Base-by-base conservation (phyloP, 2,113 vertebrate species). In the Mormyrus iriodes region DNA sequence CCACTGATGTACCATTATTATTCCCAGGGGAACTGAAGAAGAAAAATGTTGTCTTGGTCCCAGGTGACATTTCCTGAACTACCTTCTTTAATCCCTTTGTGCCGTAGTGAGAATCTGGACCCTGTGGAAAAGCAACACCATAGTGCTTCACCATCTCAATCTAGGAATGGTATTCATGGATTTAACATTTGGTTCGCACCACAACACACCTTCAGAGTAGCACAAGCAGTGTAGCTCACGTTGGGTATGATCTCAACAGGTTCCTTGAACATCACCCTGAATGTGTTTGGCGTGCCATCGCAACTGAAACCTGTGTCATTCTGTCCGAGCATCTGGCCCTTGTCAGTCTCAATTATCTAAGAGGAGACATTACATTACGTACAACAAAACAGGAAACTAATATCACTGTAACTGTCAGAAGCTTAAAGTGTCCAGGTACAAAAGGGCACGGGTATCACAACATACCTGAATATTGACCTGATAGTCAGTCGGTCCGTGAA, bases 381-480 rank as follows among this genome's bases (percentile, higher is more conserved):
- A 52, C 27, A 49, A 48, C 46, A 55, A 35, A 89, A 86, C 7
- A 46, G n/a, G 3, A 21, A 65, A 48, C 48, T 84, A 48, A 31
- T 51, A 15, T 31, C 15, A 9, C 19, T 21, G 0, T 15, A 69
- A 35, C 46, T 17, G 31, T 73, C 65, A 48, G n/a, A 48, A 51
- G 5, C 44, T 1, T 79, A 6, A 76, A n/a, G 3, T 49, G 53
- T 21, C n/a, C 44, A 65, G 55, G 31, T 21, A 52, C 27, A 21
- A 31, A 58, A 82, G 53, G 49, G 24, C 17, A 82, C 0, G 17
- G 51, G 13, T 9, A 79, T 24, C 27, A 31, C n/a, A 21, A 12
- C 9, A 13, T 96, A 98, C 98, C 98, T 99, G 97, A 94, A 99
- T 98, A 93, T 98, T 98, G 94, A 99, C 98, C 95, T 98, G 97